phyloP scores from a whole-genome alignment of 2,888 invertebrate species.

The Callinectes sapidus region DNA sequence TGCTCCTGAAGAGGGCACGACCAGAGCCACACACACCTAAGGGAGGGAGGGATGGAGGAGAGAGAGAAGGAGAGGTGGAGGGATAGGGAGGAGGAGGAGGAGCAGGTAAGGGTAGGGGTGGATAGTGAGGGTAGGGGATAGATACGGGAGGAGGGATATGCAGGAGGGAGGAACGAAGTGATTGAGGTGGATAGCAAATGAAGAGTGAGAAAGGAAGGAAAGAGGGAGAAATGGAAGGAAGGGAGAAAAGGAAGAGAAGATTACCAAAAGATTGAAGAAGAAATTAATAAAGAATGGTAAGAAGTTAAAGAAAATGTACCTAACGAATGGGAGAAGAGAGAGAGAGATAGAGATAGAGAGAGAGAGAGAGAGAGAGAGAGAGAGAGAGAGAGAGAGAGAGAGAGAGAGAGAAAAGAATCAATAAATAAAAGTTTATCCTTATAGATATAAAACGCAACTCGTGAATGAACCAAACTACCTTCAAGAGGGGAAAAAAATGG shows the following conservation, averaged over 20 bases:
- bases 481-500: background rate
- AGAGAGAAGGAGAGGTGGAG: too few relatives aligned
- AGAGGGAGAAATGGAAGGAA: background rate
- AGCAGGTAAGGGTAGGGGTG: too few relatives aligned
- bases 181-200: too few relatives aligned
- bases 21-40: background rate
- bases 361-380: background rate
- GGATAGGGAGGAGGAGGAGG: too few relatives aligned
- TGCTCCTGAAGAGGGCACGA: conserved; percentile 15
- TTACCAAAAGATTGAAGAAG: background rate
- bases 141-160: background rate
- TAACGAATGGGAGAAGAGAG: background rate
- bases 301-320: too few relatives aligned
- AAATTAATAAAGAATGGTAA: background rate
- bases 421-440: background rate
- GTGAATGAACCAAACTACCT: background rate
- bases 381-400: background rate
- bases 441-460: background rate
- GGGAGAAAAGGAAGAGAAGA: too few relatives aligned
- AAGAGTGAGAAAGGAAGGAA: background rate
- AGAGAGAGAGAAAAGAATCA: background rate
- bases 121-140: too few relatives aligned
- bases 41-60: background rate
- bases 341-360: background rate
- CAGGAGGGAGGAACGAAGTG: background rate